phyloP scores from a whole-genome alignment of 2,888 invertebrate species.

The Chesias legatella region DNA sequence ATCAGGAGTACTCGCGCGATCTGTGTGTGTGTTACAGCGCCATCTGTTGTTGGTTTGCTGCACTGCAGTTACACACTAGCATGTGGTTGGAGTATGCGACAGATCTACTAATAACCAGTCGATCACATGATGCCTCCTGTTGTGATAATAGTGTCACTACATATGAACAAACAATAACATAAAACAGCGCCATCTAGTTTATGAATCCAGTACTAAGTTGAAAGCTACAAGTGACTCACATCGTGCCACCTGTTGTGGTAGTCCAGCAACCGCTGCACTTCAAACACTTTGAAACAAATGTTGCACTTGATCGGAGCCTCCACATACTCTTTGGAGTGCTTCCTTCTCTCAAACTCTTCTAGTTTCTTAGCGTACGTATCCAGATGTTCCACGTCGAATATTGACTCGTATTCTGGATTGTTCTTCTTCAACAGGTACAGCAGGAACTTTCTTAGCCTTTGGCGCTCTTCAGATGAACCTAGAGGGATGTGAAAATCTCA shows the following conservation, averaged over 20 bases:
- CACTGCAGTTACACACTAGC: too few relatives aligned
- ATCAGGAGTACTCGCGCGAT: too few relatives aligned
- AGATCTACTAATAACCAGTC: too few relatives aligned
- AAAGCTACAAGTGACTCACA: slow-evolving; percentile 5
- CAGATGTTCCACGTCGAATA: slow-evolving; percentile 15
- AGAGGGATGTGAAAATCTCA: not conserved
- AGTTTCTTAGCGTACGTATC: slow-evolving; percentile 16
- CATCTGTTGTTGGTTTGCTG: too few relatives aligned
- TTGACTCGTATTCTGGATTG: slow-evolving; percentile 16
- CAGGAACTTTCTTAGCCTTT: slow-evolving; percentile 10
- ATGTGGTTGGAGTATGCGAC: too few relatives aligned
- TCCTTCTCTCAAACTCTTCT: slow-evolving; percentile 12
- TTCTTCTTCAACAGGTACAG: slow-evolving; percentile 16
- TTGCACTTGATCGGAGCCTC: slow-evolving; percentile 11
- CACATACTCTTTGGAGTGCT: slow-evolving; percentile 4
- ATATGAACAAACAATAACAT: too few relatives aligned
- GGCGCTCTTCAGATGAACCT: slow-evolving; percentile 14
- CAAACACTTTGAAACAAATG: slow-evolving; percentile 13
- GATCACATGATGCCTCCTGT: too few relatives aligned
- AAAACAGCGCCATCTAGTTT: not conserved
- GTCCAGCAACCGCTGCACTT: slow-evolving; percentile 12
- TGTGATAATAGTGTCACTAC: too few relatives aligned
- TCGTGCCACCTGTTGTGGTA: slow-evolving; percentile 20
- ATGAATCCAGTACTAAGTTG: not conserved
- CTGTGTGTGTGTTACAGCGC: too few relatives aligned